A percentile compares a stretch with the other conserved stretches of the same genome.
Conservation (phyloP, 2,113 vertebrate genomes). For the Pelecanus crispus region DNA sequence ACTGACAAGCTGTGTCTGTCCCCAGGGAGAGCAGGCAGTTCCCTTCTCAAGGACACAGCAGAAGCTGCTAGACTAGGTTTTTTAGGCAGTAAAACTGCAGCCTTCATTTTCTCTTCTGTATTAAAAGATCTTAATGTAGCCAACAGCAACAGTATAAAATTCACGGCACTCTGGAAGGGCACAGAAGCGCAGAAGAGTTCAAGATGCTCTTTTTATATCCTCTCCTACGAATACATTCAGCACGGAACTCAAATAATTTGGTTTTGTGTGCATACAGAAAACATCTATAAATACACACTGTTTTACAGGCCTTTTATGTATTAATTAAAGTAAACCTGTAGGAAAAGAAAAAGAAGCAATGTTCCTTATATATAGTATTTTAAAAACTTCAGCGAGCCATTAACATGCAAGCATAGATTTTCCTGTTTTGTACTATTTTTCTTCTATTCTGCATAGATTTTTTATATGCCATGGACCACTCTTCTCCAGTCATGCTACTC, state of each 20-base stretch:
- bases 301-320: background rate
- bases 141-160: conserved; percentile 9
- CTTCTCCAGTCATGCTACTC: background rate
- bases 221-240: background rate
- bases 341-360: background rate
- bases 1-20: background rate
- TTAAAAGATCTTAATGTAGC: background rate
- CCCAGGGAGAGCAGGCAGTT: background rate
- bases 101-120: background rate
- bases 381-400: background rate
- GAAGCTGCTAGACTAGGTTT: background rate
- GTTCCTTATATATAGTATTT: background rate
- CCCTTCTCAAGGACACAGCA: background rate
- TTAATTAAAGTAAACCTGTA: background rate
- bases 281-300: background rate
- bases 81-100: background rate
- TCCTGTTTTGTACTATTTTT: background rate
- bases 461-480: background rate
- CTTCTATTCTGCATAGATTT: background rate
- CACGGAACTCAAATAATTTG: background rate
- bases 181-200: background rate
- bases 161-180: background rate
- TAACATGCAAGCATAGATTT: background rate
- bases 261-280: background rate
- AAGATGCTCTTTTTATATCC: background rate